These are phyloP conservation scores for Pteropus alecto DNA, from an alignment of 2,113 vertebrate species.

Conservation along the genomic window DNA sequence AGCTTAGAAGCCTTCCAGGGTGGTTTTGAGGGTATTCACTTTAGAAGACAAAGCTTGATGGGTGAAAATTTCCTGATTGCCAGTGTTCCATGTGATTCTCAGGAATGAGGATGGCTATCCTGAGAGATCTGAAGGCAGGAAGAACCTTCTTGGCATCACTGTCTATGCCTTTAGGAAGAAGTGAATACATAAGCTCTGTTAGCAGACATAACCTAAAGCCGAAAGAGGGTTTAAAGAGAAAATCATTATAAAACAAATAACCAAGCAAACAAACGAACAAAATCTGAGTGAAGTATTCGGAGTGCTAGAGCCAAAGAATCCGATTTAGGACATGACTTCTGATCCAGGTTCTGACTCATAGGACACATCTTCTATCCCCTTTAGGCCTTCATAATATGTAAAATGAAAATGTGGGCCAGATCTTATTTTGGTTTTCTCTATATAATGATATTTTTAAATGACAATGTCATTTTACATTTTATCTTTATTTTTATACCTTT, in stretches of 20 bases:
- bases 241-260: background rate
- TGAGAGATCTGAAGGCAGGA: background rate
- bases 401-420: background rate
- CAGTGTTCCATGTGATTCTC: background rate
- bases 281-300: background rate
- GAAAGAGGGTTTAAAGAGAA: background rate
- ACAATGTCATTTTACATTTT: background rate
- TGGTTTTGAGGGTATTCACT: background rate
- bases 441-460: background rate
- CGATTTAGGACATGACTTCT: background rate
- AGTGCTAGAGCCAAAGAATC: background rate
- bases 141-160: background rate
- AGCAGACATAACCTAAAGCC: background rate
- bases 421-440: background rate
- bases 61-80: background rate
- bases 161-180: background rate
- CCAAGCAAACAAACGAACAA: background rate
- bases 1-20: background rate
- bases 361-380: background rate
- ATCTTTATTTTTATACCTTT: background rate
- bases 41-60: background rate
- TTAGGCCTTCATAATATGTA: background rate
- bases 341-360: background rate
- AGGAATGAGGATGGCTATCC: background rate
- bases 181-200: background rate